Evolutionary conservation across 2,113 vertebrate genomes (phyloP), one percentile per base, ranked within the genome.

Genomic region (Tamias sibiricus): DNA sequence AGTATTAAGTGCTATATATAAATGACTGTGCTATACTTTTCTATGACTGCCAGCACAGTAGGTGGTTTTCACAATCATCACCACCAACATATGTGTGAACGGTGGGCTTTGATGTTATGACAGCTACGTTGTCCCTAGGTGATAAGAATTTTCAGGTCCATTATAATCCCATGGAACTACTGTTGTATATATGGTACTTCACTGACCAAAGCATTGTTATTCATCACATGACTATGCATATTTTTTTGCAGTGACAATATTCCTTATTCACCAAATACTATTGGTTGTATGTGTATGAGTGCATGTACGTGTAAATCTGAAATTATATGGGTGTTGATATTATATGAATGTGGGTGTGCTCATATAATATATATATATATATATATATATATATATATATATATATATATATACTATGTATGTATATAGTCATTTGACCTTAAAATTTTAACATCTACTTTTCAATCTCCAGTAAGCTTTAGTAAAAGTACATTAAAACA

Each of bases 391-490:
- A 42, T 59, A 71, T 74, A 44, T 75, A 44, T 59, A 28, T 16
- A 42, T 14, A 4, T 62, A 42, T 69, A 49, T 47, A 66, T 64
- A 37, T 75, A 35, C 66, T n/a, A n/a, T 20, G 4, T 69, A n/a
- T 24, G 6, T 52, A 57, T 69, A 64, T 54, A 75, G 11, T 40
- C 32, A 90, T 52, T 76, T 80, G 37, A 92, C 54, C 37, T 91
- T 66, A 37, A 64, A 79, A 57, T 91, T 79, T 88, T 89, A 32
- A 42, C 19, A 59, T 44, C 40, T 68, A 37, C 4, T 52, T 87
- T 97, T 57, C 72, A 82, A 90, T 96, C 42, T 84, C 37, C 86
- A 68, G 52, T 69, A 93, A 17, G 8, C n/a, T 96, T 91, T 66
- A 83, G 14, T 88, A 22, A 90, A 82, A 95, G 19, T 86, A 14